These are phyloP conservation scores for Gobius niger DNA, from an alignment of 2,113 vertebrate species.

Conservation along the genomic window DNA sequence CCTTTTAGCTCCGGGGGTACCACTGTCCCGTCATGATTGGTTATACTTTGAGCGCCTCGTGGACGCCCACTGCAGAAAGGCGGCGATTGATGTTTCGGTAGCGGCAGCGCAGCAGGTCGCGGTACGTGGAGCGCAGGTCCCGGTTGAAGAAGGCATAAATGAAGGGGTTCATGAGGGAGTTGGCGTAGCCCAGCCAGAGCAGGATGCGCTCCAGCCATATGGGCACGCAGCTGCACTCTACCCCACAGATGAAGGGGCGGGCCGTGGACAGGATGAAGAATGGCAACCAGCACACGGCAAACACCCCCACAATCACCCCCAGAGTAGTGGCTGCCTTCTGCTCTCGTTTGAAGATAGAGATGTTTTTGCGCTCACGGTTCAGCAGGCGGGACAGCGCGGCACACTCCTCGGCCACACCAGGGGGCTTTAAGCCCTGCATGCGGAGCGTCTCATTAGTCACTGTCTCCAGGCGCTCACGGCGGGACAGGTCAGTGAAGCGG, in stretches of 20 bases:
- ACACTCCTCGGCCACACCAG: slow-evolving; percentile 75
- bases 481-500: slow-evolving; percentile 72
- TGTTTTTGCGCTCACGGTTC: slow-evolving; percentile 77
- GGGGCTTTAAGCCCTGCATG: slow-evolving; percentile 78
- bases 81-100: slow-evolving; percentile 83
- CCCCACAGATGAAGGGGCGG: slow-evolving; percentile 80
- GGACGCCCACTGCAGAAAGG: slow-evolving; percentile 80
- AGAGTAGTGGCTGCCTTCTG: slow-evolving; percentile 82
- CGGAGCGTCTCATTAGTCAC: slow-evolving; percentile 71
- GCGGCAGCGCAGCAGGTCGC: slow-evolving; percentile 78
- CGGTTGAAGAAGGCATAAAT: slow-evolving; percentile 84
- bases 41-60: slow-evolving; percentile 77
- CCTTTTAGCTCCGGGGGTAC: slow-evolving; percentile 41
- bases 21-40: not conserved
- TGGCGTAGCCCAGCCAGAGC: slow-evolving; percentile 81
- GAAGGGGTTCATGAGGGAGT: slow-evolving; percentile 83
- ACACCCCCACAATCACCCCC: slow-evolving; percentile 81
- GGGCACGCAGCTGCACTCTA: slow-evolving; percentile 82
- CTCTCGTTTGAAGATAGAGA: slow-evolving; percentile 83
- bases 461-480: slow-evolving; percentile 64
- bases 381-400: slow-evolving; percentile 75
- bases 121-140: slow-evolving; percentile 80
- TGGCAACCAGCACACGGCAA: slow-evolving; percentile 79
- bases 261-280: slow-evolving; percentile 81
- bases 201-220: slow-evolving; percentile 81